These are phyloP conservation scores for Tympanoctomys barrerae DNA, from an alignment of 2,797 vertebrate genomes.

Conservation along the genomic window DNA sequence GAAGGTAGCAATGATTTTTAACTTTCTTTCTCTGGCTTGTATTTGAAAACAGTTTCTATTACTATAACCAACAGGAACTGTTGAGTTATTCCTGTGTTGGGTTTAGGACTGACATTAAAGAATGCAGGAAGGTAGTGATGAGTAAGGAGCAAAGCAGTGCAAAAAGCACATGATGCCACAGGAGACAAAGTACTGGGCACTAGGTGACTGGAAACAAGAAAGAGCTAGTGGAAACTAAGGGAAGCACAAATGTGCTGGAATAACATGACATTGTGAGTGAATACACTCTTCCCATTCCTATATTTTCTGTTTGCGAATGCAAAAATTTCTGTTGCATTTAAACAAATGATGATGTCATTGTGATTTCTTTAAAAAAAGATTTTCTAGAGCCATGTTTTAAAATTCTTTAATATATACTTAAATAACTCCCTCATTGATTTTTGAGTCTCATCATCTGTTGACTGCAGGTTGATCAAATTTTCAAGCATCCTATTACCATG, in stretches of 20 bases:
- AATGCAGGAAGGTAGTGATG: not conserved
- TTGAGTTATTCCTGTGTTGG: not conserved
- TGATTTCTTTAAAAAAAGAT: not conserved
- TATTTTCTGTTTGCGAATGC: not conserved
- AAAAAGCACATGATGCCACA: not conserved
- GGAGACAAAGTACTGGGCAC: not conserved
- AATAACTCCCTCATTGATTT: not conserved
- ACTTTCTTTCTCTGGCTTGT: not conserved
- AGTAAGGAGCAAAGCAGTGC: not conserved
- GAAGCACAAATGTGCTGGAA: not conserved
- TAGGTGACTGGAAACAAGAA: not conserved
- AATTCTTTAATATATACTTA: not conserved
- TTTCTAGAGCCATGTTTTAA: not conserved
- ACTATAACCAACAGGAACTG: not conserved
- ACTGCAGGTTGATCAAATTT: not conserved
- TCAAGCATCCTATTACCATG: fast-evolving
- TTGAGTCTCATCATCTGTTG: not conserved
- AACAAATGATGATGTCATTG: not conserved
- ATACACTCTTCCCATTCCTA: not conserved
- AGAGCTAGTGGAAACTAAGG: no score
- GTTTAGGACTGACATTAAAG: no score
- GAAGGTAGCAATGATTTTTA: not conserved
- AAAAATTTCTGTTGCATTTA: not conserved
- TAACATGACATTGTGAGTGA: no score
- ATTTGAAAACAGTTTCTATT: not conserved